phyloP scores from a whole-genome alignment of 2,888 invertebrate genomes.

The Cerastis leucographa region DNA sequence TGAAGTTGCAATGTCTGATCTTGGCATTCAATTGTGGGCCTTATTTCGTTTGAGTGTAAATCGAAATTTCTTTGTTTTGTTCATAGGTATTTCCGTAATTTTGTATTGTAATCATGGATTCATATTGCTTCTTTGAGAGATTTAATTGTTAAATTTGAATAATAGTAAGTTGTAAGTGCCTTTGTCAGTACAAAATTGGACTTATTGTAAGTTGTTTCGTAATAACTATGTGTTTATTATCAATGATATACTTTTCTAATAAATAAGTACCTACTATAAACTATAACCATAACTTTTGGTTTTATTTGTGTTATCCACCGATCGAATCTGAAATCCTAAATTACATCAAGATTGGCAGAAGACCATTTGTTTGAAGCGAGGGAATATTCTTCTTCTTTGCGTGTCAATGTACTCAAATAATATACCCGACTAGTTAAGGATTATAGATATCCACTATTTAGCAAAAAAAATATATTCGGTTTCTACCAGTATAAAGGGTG shows the following conservation, averaged over 20 bases:
- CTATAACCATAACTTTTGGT: neutral
- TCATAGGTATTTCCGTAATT: neutral
- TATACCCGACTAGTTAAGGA: too few relatives aligned
- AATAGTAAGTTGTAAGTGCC: conserved; percentile 34
- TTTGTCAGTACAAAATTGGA: conserved; percentile 43
- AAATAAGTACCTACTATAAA: too few relatives aligned
- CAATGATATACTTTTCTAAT: conserved; percentile 43
- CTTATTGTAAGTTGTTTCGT: conserved; percentile 33
- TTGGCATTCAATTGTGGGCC: neutral
- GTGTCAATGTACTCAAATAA: too few relatives aligned
- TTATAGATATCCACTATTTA: too few relatives aligned
- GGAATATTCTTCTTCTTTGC: too few relatives aligned
- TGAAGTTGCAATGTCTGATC: neutral
- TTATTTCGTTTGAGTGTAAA: neutral
- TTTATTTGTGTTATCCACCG: conserved; percentile 7
- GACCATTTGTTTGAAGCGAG: too few relatives aligned
- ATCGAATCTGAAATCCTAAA: neutral
- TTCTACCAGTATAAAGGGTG: too few relatives aligned
- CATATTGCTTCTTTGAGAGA: neutral
- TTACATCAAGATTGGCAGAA: neutral
- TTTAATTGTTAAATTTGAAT: neutral
- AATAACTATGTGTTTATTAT: conserved; percentile 23
- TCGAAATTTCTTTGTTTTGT: neutral
- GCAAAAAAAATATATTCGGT: too few relatives aligned
- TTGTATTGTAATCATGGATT: conserved; percentile 2